Conservation (phyloP, 1,140 invertebrate genomes). For the Samia ricini region DNA sequence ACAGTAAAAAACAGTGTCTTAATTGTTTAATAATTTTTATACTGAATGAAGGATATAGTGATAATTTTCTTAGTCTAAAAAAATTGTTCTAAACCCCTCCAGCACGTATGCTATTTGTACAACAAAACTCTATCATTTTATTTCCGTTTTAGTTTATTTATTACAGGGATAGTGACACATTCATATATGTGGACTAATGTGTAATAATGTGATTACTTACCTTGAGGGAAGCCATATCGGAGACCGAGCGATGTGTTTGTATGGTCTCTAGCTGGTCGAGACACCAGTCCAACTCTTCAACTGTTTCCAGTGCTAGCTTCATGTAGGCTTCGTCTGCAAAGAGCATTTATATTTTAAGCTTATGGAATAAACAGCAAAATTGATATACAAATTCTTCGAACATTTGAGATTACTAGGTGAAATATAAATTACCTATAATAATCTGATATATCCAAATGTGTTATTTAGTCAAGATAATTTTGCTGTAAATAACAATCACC, state of each 20-base stretch:
- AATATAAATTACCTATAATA: no score
- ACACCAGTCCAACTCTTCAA: slow-evolving; percentile 99
- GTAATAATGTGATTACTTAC: slow-evolving; percentile 77
- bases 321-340: slow-evolving; percentile 91
- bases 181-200: background rate
- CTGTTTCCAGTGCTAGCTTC: slow-evolving; percentile 95
- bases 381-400: background rate
- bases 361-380: background rate
- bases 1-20: no score
- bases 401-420: no score
- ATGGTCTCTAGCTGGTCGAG: slow-evolving; percentile 99
- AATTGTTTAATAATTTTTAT: no score
- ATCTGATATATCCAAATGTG: no score
- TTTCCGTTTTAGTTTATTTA: background rate
- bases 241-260: slow-evolving; percentile 98
- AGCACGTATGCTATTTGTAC: no score
- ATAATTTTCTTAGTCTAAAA: no score
- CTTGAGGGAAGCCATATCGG: slow-evolving; percentile 99
- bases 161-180: background rate
- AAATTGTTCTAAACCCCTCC: no score
- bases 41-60: no score
- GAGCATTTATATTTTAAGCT: slow-evolving; percentile 3
- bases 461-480: no score
- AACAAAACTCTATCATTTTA: no score
- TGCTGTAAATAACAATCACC: background rate